A percentile compares a stretch with the other conserved stretches of the same genome.
Evolutionary conservation across 1,140 invertebrate genomes (phyloP).

Genomic region (Drosophila murphyi): DNA sequence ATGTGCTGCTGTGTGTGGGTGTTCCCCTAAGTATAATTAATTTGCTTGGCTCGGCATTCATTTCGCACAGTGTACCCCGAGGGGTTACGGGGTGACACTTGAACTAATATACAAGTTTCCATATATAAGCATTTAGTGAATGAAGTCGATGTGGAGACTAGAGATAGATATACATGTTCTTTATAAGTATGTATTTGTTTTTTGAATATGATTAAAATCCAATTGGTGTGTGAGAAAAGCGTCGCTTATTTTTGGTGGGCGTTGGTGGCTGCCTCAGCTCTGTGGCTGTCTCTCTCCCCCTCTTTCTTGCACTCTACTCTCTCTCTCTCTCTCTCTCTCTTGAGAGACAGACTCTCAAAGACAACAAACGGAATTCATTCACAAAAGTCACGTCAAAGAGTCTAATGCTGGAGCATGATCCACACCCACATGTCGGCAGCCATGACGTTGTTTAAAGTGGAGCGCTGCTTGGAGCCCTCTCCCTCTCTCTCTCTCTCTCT

Average conservation of each 20-base stretch:
- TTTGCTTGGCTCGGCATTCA: conserved; percentile 52
- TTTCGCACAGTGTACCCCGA: conserved; percentile 67
- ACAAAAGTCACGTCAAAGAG: conserved; percentile 50
- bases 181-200: conserved; percentile 18
- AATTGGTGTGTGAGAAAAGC: conserved; percentile 53
- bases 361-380: conserved; percentile 50
- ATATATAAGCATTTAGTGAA: conserved; percentile 74
- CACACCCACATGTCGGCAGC: conserved; percentile 42
- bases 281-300: conserved; percentile 22
- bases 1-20: conserved; percentile 23
- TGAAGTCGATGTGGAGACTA: conserved; percentile 36
- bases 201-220: conserved; percentile 74
- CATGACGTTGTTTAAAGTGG: conserved; percentile 51
- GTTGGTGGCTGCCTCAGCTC: conserved; percentile 31
- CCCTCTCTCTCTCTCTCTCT: conserved; percentile 6
- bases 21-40: conserved; percentile 73
- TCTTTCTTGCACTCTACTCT: background rate
- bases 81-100: conserved; percentile 40
- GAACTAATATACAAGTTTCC: conserved; percentile 82
- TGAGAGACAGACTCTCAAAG: conserved; percentile 24
- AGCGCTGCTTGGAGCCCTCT: conserved; percentile 23
- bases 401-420: conserved; percentile 54
- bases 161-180: background rate
- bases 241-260: conserved; percentile 54
- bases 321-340: background rate